A percentile compares a stretch with the other conserved stretches of the same genome.
phyloP scores from a whole-genome alignment of 2,113 vertebrate genomes.

The Pavo muticus region DNA sequence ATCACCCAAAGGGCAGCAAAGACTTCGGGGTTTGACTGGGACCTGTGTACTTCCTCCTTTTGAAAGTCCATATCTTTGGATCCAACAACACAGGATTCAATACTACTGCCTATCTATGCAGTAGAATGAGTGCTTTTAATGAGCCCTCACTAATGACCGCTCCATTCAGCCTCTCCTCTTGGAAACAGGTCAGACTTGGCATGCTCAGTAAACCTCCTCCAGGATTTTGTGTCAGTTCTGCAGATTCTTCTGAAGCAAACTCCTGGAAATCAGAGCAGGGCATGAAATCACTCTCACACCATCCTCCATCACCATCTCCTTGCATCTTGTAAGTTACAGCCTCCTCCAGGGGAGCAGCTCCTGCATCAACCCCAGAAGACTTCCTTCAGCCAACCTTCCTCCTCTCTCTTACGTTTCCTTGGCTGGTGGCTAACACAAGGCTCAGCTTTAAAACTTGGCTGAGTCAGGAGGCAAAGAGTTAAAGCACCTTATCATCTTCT shows the following conservation, averaged over 20 bases:
- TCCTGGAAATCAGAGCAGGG: not conserved
- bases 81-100: not conserved
- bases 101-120: not conserved
- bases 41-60: not conserved
- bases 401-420: not conserved
- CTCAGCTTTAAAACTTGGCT: not conserved
- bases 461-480: not conserved
- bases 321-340: too few species aligned
- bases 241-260: not conserved
- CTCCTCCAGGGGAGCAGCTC: not conserved
- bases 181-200: not conserved
- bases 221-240: not conserved
- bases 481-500: slow-evolving; percentile 62
- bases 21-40: not conserved
- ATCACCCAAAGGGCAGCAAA: not conserved
- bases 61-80: not conserved
- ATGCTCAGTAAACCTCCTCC: not conserved
- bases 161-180: not conserved
- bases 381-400: not conserved
- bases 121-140: not conserved
- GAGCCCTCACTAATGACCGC: not conserved
- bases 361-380: not conserved
- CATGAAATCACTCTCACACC: not conserved
- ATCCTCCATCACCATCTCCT: not conserved
- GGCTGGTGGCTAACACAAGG: not conserved